Conservation (phyloP, 2,113 vertebrate genomes). For the Pachyramphus minor region DNA sequence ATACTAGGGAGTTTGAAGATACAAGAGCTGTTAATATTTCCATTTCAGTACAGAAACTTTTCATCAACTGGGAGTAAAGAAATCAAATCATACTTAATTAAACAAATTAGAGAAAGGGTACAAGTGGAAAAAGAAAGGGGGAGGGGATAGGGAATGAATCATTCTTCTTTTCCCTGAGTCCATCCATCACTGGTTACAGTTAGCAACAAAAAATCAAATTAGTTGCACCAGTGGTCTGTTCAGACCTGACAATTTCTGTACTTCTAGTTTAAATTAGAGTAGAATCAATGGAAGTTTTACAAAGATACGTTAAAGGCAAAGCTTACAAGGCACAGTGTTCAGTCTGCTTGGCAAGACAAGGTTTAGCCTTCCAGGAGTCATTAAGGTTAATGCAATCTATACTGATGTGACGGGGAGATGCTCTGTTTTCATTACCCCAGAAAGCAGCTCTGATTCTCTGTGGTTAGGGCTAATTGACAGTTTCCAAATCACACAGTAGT, state of each 20-base stretch:
- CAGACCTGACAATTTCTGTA: slow-evolving; percentile 28
- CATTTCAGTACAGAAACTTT: slow-evolving; percentile 31
- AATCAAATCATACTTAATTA: not conserved
- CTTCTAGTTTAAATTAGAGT: slow-evolving; percentile 38
- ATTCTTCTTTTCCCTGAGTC: not conserved
- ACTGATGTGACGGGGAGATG: not conserved
- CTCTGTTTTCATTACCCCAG: slow-evolving; percentile 41
- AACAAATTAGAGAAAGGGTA: not conserved
- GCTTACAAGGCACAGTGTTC: not conserved
- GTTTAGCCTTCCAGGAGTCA: slow-evolving; percentile 48
- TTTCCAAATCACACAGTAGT: slow-evolving; percentile 27
- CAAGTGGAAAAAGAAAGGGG: not conserved
- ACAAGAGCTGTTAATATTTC: slow-evolving; percentile 15
- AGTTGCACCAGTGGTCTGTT: slow-evolving; percentile 40
- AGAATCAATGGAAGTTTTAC: slow-evolving; percentile 45
- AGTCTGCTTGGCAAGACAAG: slow-evolving; percentile 20
- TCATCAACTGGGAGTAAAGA: not conserved
- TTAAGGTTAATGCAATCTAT: slow-evolving; percentile 53
- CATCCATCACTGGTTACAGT: slow-evolving; percentile 7
- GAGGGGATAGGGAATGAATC: not conserved
- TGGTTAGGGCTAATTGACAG: slow-evolving; percentile 44
- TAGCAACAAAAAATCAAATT: slow-evolving; percentile 53
- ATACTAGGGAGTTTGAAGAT: not conserved
- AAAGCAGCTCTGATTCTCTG: slow-evolving; percentile 38
- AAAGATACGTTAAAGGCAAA: slow-evolving; percentile 33